Percentiles rank a stretch among this genome's conserved stretches.
These are phyloP conservation scores for Caenorhabditis virilis DNA, from an alignment of 2,888 invertebrate species.

Conservation along the genomic window DNA sequence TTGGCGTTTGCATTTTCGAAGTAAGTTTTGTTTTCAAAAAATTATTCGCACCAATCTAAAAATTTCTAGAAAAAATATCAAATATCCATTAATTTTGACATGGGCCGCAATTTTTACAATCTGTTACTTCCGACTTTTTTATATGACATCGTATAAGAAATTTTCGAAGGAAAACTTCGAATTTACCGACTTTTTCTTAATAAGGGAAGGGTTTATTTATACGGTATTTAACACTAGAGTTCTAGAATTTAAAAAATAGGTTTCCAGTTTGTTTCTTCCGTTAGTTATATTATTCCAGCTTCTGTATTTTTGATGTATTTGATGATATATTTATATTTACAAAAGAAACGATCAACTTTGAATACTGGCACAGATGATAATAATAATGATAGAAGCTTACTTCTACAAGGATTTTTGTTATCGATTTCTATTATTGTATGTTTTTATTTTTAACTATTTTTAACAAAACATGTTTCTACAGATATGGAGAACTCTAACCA, in stretches of 20 bases:
- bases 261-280: background rate
- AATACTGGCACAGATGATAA: background rate
- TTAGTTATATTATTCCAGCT: conserved; percentile 1
- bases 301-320: conserved; percentile 1
- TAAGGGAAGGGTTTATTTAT: background rate
- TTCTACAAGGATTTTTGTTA: conserved; percentile 5
- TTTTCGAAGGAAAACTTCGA: conserved; percentile 1
- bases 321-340: background rate
- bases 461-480: conserved; percentile 1
- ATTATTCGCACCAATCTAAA: background rate
- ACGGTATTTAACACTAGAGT: background rate
- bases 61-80: conserved; percentile 2
- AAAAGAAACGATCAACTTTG: background rate
- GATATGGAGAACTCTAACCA: conserved; percentile 2
- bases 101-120: background rate
- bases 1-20: background rate
- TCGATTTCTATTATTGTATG: conserved; percentile 1
- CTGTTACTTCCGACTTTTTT: background rate
- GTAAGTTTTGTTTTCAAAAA: background rate
- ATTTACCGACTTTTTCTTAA: conserved; percentile 1
- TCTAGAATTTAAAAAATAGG: background rate
- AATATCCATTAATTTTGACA: background rate
- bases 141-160: background rate
- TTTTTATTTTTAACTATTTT: conserved; percentile 4
- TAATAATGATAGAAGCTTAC: background rate